Conservation (phyloP, 2,797 vertebrate species). For the Sebastes alutus region DNA sequence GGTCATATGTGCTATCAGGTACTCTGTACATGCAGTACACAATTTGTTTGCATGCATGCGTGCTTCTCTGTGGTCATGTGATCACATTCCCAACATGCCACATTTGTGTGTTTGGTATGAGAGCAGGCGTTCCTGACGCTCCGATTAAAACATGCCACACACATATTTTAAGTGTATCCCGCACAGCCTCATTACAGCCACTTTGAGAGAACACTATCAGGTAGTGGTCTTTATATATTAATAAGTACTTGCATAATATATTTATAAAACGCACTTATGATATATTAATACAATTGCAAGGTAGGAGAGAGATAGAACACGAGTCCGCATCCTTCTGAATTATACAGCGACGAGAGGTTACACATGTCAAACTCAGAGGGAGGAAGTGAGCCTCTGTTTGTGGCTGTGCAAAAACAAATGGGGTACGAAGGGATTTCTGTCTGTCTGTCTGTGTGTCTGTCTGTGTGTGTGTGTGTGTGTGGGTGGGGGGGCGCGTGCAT, state of each 20-base stretch:
- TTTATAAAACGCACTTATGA: constrained; percentile 57
- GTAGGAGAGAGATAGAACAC: constrained; percentile 23
- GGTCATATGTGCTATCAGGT: background rate
- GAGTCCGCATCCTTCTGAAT: constrained; percentile 54
- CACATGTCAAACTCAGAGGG: constrained; percentile 46
- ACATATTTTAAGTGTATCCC: constrained; percentile 17
- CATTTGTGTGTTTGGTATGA: background rate
- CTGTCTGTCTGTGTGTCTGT: background rate
- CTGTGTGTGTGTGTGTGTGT: no score
- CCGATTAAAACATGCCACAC: constrained; percentile 28
- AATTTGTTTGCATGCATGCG: background rate
- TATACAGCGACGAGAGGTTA: constrained; percentile 56
- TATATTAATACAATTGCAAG: constrained; percentile 60
- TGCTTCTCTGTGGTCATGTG: background rate
- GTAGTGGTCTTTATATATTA: constrained; percentile 48
- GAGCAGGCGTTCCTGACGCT: background rate
- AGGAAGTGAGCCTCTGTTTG: constrained; percentile 45
- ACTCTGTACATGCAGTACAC: background rate
- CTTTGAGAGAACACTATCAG: constrained; percentile 19
- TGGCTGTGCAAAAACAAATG: constrained; percentile 30
- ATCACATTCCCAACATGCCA: background rate
- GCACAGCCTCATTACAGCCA: constrained; percentile 38
- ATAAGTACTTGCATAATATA: constrained; percentile 47
- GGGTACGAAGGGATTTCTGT: constrained; percentile 14
- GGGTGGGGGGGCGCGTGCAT: background rate